A percentile compares a stretch with the other conserved stretches of the same genome.
Evolutionary conservation across 2,888 invertebrate genomes (phyloP).

Genomic region (Cyclophora punctaria): DNA sequence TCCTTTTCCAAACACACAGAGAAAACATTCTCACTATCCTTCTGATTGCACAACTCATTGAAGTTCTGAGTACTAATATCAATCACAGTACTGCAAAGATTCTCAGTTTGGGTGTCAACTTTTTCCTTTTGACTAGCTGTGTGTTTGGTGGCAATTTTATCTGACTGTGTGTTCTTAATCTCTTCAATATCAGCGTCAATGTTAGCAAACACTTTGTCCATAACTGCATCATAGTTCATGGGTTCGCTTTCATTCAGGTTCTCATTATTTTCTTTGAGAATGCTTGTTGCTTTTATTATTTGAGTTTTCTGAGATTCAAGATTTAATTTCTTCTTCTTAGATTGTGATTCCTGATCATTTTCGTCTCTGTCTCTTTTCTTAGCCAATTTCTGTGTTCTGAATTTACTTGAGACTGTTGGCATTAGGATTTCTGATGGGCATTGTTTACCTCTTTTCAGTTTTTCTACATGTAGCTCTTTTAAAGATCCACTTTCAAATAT

Average conservation of each 20-base stretch:
- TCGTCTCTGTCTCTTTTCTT: constrained; percentile 42
- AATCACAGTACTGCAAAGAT: background rate
- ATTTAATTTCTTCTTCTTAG: constrained; percentile 41
- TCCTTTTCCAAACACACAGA: constrained; percentile 41
- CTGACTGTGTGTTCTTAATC: constrained; percentile 18
- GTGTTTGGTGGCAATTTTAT: background rate
- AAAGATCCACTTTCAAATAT: constrained; percentile 54
- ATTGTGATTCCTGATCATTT: constrained; percentile 27
- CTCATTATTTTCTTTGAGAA: constrained; percentile 8
- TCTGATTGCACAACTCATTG: constrained; percentile 26
- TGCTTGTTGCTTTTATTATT: constrained; percentile 5
- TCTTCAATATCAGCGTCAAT: constrained; percentile 57
- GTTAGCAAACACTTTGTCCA: constrained; percentile 56
- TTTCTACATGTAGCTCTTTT: constrained; percentile 39
- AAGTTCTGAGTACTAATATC: constrained; percentile 7
- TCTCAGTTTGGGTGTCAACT: constrained; percentile 19
- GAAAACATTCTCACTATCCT: constrained; percentile 60
- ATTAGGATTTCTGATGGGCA: constrained; percentile 50
- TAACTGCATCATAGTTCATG: constrained; percentile 52
- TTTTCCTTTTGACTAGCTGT: background rate
- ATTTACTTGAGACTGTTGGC: constrained; percentile 29
- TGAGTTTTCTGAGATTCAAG: constrained; percentile 6
- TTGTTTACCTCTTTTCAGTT: constrained; percentile 31
- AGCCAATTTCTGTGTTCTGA: constrained; percentile 29
- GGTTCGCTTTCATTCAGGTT: constrained; percentile 39